Percentiles rank a stretch among this genome's conserved stretches.
Evolutionary conservation across 2,797 vertebrate species (phyloP).

Genomic region (Sebastes taczanowskii): DNA sequence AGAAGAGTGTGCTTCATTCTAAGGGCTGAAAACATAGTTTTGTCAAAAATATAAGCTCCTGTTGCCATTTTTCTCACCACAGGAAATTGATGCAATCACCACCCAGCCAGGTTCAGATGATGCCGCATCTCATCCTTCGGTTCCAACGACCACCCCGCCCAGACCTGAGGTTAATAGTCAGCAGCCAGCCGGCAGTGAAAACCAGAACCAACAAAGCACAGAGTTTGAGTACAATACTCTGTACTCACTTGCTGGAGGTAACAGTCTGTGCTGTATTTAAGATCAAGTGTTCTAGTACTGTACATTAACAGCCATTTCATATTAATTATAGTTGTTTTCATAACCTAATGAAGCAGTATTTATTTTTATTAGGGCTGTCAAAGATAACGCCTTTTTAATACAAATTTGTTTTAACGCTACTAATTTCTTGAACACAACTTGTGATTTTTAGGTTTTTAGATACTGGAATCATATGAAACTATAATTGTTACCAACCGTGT

Average conservation of each 20-base stretch:
- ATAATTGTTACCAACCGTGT: too few relatives aligned
- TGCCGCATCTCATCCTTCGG: conserved; percentile 55
- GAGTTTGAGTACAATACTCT: conserved; percentile 95
- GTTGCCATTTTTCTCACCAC: not conserved
- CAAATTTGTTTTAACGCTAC: too few relatives aligned
- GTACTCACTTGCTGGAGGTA: conserved; percentile 94
- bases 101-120: conserved; percentile 87
- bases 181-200: conserved; percentile 58
- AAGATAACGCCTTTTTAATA: too few relatives aligned
- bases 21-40: not conserved
- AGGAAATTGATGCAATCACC: conserved; percentile 99
- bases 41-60: not conserved
- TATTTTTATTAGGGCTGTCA: too few relatives aligned
- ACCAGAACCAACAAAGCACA: conserved; percentile 41
- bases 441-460: too few relatives aligned
- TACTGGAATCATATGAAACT: too few relatives aligned
- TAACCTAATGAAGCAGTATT: not conserved
- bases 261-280: conserved; percentile 23
- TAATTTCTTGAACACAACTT: too few relatives aligned
- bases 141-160: conserved; percentile 83
- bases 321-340: not conserved
- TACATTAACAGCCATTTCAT: not conserved
- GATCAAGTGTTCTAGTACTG: not conserved
- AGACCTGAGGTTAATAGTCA: conserved; percentile 85
- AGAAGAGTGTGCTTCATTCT: not conserved